These are phyloP conservation scores for Hirundo rustica DNA, from an alignment of 2,797 vertebrate species.

Conservation along the genomic window DNA sequence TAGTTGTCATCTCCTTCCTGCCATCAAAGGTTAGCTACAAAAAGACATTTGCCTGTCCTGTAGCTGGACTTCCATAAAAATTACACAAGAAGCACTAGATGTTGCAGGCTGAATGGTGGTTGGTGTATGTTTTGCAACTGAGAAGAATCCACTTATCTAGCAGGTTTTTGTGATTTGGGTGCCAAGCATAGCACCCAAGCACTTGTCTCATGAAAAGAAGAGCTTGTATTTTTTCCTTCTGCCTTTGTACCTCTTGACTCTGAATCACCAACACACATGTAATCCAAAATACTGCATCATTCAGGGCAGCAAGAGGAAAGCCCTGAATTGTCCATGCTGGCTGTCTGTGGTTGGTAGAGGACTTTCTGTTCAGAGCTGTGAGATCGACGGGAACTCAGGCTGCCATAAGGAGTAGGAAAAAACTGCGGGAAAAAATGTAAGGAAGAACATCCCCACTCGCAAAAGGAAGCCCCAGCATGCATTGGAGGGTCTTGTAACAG, in stretches of 20 bases:
- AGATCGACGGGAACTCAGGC: neutral
- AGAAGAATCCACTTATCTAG: neutral
- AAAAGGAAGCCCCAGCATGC: neutral
- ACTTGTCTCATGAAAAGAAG: neutral
- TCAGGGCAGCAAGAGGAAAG: neutral
- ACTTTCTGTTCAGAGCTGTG: neutral
- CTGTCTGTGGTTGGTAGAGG: neutral
- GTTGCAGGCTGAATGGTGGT: neutral
- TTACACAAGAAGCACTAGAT: neutral
- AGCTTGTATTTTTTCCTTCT: neutral
- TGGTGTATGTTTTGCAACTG: neutral
- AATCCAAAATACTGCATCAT: neutral
- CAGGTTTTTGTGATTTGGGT: neutral
- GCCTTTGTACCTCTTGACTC: neutral
- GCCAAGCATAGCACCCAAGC: fast-evolving
- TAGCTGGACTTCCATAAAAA: neutral
- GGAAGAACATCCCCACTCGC: neutral
- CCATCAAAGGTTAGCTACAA: neutral
- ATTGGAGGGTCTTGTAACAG: neutral
- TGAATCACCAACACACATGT: neutral
- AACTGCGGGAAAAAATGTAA: neutral
- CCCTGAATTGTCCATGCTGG: neutral
- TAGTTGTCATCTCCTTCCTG: neutral
- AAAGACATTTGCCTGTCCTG: neutral
- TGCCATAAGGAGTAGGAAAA: neutral